Conservation (phyloP, 2,797 vertebrate genomes). For the Serranus cabrilla region DNA sequence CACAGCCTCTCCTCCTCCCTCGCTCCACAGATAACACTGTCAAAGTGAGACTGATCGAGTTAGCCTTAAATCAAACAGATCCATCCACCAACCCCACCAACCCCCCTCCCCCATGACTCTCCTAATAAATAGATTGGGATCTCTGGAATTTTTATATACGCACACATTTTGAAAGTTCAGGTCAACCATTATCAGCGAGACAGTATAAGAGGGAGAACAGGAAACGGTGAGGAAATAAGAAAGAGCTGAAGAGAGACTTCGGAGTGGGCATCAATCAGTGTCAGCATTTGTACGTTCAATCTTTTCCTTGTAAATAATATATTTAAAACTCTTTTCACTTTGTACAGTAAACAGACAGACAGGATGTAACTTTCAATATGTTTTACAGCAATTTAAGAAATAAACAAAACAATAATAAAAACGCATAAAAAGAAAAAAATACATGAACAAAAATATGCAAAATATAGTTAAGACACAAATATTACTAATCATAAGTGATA, state of each 20-base stretch:
- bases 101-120: constrained; percentile 24
- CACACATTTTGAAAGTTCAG: constrained; percentile 76
- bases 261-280: constrained; percentile 69
- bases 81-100: constrained; percentile 17
- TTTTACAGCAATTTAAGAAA: constrained; percentile 88
- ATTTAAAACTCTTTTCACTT: constrained; percentile 85
- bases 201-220: constrained; percentile 10
- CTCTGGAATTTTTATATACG: constrained; percentile 82
- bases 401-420: constrained; percentile 84
- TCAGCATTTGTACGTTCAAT: constrained; percentile 74
- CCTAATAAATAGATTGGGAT: constrained; percentile 73
- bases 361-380: constrained; percentile 87
- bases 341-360: constrained; percentile 87
- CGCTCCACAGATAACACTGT: constrained; percentile 60
- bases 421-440: constrained; percentile 70
- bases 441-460: constrained; percentile 82
- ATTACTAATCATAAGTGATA: constrained; percentile 85
- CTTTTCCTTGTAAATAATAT: constrained; percentile 85
- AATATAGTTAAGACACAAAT: constrained; percentile 83
- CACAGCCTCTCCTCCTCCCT: constrained; percentile 54
- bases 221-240: constrained; percentile 53
- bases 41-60: constrained; percentile 74
- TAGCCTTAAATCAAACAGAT: constrained; percentile 82
- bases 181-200: constrained; percentile 66
- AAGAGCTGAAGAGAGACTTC: constrained; percentile 18